Evolutionary conservation across 2,797 vertebrate species (phyloP), one percentile per base, ranked within the genome.

Genomic region (Cheirogaleus major): DNA sequence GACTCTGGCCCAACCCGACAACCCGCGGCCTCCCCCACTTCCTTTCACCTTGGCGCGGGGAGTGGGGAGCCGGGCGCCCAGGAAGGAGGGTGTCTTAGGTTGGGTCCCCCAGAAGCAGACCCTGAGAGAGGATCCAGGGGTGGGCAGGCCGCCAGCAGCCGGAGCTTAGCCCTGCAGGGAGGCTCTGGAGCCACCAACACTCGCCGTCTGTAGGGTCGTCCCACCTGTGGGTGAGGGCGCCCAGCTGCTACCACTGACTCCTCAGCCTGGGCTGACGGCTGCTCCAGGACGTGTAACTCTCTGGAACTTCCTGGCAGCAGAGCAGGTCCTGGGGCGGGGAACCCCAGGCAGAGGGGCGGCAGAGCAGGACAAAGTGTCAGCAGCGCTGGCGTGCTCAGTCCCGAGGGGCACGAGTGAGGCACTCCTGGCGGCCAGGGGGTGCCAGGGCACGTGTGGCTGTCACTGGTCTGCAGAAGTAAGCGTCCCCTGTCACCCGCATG

Each of bases 331-430:
- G 10, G 52, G 43, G 7, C 55, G 2, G 8, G 55, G 27, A 30
- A 38, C 7, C 11, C 32, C 18, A 18, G 57, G 27, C 5, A 14
- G 63, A 72, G 73, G 25, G 25, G 63, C 25, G 52, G 30, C 0
- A 13, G 35, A 14, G 9, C n/a, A 41, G 85, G 55, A 59, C 10
- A 72, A 22, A 2, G 15, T 13, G 6, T 41, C 78, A 1, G 8
- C 4, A n/a, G 45, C 25, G 20, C 2, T 1, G 27, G 27, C 7
- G 5, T 4, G 0, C 35, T 38, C 61, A 63, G 13, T 35, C 17
- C 32, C 11, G 2, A n/a, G 79, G 35, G 7, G 4, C 5, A 0
- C 1, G 14, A 4, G 14, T 1, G 45, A 80, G 35, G 59, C 0
- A 10, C 48, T 78, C 32, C 35, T 0, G 4, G 55, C 2, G 4